Percentiles rank a stretch among this genome's conserved stretches.
phyloP scores from a whole-genome alignment of 2,888 invertebrate species.

The Belgica antarctica region DNA sequence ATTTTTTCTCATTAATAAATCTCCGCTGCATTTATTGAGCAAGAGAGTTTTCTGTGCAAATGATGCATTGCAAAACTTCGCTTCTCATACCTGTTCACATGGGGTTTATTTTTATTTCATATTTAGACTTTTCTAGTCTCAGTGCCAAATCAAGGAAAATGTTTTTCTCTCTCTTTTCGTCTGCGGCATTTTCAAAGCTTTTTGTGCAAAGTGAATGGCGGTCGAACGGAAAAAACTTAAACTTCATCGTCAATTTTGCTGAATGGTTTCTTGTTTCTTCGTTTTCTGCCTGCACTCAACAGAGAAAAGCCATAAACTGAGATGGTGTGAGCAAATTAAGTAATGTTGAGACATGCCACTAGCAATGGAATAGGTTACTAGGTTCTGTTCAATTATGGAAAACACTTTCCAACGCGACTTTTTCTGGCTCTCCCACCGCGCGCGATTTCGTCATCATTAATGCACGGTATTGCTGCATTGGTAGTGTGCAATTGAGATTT shows the following conservation, averaged over 20 bases:
- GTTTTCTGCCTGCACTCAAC: background rate
- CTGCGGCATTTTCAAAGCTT: too few relatives aligned
- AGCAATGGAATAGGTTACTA: slow-evolving; percentile 21
- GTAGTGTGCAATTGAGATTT: slow-evolving; percentile 10
- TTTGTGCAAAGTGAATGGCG: slow-evolving; percentile 32
- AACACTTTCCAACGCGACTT: slow-evolving; percentile 24
- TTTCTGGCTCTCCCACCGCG: slow-evolving; percentile 4
- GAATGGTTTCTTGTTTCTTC: slow-evolving; percentile 21
- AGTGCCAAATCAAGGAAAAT: background rate
- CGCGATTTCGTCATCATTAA: slow-evolving; percentile 28
- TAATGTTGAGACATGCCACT: background rate
- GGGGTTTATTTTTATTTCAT: background rate
- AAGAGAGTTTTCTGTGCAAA: slow-evolving; percentile 32
- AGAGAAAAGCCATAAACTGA: slow-evolving; percentile 16
- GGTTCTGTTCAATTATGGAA: slow-evolving; percentile 10
- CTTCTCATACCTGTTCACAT: slow-evolving; percentile 40
- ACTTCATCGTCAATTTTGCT: background rate
- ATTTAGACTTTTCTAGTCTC: background rate
- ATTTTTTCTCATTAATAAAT: slow-evolving; percentile 31
- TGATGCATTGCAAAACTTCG: slow-evolving; percentile 33
- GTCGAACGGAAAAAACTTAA: background rate
- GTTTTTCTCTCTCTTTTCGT: too few relatives aligned
- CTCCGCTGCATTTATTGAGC: slow-evolving; percentile 40
- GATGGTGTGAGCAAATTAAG: slow-evolving; percentile 24
- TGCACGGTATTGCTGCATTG: background rate